Percentiles rank a stretch among this genome's conserved stretches.
Conservation (phyloP, 1,140 invertebrate species). For the Drosophila trapezifrons region DNA sequence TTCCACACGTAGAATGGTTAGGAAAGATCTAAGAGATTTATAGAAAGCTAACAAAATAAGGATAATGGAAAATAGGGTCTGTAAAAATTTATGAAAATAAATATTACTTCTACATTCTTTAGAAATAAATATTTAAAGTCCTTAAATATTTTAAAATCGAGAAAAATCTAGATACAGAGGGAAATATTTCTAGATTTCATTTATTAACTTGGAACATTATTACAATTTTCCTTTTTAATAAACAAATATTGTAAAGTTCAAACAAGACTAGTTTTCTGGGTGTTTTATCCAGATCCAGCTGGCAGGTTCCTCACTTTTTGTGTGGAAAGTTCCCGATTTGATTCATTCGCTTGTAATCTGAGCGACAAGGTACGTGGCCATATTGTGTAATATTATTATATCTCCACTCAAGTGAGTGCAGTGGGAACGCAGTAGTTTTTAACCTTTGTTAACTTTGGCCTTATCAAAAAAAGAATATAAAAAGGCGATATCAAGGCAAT, state of each 20-base stretch:
- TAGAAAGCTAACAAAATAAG: background rate
- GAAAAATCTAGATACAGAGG: background rate
- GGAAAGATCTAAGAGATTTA: background rate
- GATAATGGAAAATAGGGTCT: background rate
- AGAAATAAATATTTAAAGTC: background rate
- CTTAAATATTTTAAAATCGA: background rate
- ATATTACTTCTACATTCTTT: background rate
- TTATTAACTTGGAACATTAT: background rate
- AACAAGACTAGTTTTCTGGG: too few relatives aligned
- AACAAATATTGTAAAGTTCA: background rate
- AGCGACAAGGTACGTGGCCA: background rate
- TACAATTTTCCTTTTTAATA: background rate
- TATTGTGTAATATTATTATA: conserved; percentile 30
- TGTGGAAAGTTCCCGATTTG: conserved; percentile 21
- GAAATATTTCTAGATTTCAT: background rate
- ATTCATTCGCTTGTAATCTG: conserved; percentile 20
- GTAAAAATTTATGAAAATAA: background rate
- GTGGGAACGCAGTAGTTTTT: conserved; percentile 8
- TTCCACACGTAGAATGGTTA: background rate
- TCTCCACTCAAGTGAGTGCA: background rate
- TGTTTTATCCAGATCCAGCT: conserved; percentile 1
- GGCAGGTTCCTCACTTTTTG: background rate
- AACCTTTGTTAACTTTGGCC: conserved; percentile 43
- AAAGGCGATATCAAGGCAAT: conserved; percentile 28
- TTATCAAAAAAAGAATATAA: conserved; percentile 32